phyloP scores from a whole-genome alignment of 2,888 invertebrate species.

The Pristionchus maxplancki region DNA sequence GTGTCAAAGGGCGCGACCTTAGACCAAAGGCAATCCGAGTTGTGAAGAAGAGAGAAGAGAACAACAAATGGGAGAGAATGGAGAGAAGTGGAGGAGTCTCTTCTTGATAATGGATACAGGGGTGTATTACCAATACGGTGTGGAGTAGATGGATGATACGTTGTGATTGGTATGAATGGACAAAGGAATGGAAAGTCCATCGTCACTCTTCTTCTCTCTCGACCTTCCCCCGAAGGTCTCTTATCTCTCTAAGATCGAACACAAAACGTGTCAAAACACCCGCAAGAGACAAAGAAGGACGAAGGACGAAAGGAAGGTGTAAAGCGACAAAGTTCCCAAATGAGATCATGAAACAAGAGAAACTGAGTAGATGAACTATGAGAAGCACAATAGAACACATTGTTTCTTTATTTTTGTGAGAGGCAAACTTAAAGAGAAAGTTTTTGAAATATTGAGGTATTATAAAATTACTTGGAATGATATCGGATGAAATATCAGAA shows the following conservation, averaged over 20 bases:
- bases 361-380: neutral
- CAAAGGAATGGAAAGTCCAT: neutral
- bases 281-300: slow-evolving; percentile 32
- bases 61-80: neutral
- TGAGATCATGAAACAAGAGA: neutral
- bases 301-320: neutral
- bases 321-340: neutral
- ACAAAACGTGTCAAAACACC: slow-evolving; percentile 29
- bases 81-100: neutral
- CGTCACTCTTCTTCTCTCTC: slow-evolving; percentile 28
- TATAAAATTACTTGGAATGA: no score
- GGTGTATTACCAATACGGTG: neutral
- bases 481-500: no score
- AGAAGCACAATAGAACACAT: neutral
- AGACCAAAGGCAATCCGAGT: neutral
- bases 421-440: neutral
- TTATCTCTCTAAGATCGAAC: slow-evolving; percentile 17
- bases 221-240: neutral
- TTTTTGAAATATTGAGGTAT: neutral
- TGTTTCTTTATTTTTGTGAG: neutral
- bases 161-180: neutral
- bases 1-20: slow-evolving; percentile 46
- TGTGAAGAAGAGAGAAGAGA: slow-evolving; percentile 13
- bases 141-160: neutral
- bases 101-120: no score